A percentile compares a stretch with the other conserved stretches of the same genome.
Evolutionary conservation across 2,113 vertebrate genomes (phyloP).

Genomic region (Anguilla japonica): DNA sequence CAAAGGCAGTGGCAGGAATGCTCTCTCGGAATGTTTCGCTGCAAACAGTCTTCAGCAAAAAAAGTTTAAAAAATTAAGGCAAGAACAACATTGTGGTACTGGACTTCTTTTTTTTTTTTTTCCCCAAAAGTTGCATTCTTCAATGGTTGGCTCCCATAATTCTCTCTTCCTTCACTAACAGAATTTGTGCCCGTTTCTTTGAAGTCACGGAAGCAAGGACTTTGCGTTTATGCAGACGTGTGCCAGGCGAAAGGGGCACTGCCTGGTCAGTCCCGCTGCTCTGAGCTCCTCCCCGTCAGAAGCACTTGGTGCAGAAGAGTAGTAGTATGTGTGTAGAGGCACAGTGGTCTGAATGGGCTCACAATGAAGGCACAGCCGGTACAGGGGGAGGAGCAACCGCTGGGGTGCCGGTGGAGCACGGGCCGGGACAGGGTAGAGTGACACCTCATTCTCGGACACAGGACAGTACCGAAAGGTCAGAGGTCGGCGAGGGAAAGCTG

Average conservation of each 20-base stretch:
- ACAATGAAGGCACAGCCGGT: constrained; percentile 3
- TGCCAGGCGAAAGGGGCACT: background rate
- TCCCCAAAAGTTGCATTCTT: background rate
- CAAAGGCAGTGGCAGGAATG: background rate
- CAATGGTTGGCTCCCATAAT: background rate
- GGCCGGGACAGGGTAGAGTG: too few relatives aligned
- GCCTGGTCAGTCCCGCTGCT: background rate
- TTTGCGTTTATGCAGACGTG: background rate
- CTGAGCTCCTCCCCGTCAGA: background rate
- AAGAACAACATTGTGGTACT: background rate
- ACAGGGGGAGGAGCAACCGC: background rate
- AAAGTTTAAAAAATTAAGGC: background rate
- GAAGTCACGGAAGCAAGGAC: background rate
- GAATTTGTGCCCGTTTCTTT: background rate
- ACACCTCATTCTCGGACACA: background rate
- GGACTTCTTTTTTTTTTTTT: background rate
- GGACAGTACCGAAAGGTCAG: constrained; percentile 35
- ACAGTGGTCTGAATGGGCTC: background rate
- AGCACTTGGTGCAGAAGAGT: background rate
- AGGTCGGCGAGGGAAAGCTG: background rate
- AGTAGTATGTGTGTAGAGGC: background rate
- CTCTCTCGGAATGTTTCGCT: background rate
- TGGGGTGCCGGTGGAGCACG: background rate
- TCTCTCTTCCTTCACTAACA: background rate
- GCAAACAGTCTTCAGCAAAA: background rate